Base-by-base conservation (phyloP, 1,140 invertebrate genomes). In the Pomacea maculata region DNA sequence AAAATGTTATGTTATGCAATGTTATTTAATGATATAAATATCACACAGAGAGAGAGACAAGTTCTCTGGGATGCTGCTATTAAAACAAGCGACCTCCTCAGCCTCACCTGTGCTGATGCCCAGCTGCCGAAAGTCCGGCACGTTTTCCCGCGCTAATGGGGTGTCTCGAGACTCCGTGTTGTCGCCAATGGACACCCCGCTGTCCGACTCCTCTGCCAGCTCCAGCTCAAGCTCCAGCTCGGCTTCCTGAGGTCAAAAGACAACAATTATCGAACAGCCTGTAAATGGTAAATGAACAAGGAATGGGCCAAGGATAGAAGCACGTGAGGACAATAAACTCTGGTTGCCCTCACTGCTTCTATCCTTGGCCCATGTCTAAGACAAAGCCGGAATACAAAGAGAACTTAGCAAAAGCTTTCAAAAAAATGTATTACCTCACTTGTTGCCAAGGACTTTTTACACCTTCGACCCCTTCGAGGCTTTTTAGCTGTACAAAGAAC, bases 191-290 rank as follows among this genome's bases (percentile, higher is more conserved):
- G 73, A 74, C 0, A 74, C 73, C 5, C 73, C 73, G 25, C 73
- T 74, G 52, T 74, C 73, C 6, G 73, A 74, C 7, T 74, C 73
- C 25, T 74, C 73, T 74, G 52, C 73, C 34, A 12, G 54, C 52
- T n/a, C n/a, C 12, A 55, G n/a, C 17, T 72, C 71, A 19, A 12
- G 54, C 52, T n/a, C n/a, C 12, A 55, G n/a, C 17, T 72, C 71
- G 1, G 15, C 57, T 61, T 12, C 19, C 29, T 17, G 71, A 25
- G 10, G 34, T 54, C 11, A 34, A 73, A 73, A 34, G 34, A 19
- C 71, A 4, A 14, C 68, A 19, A 14, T 71, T 71, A 14, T 25
- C 12, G 15, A 14, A 25, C 68, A 12, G 25, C 2, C 12, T 71
- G 34, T 25, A 25, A 25, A 25, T 25, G 25, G 25, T 25, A 45